These are phyloP conservation scores for Halyomorpha halys DNA, from an alignment of 1,140 invertebrate genomes.

Conservation along the genomic window DNA sequence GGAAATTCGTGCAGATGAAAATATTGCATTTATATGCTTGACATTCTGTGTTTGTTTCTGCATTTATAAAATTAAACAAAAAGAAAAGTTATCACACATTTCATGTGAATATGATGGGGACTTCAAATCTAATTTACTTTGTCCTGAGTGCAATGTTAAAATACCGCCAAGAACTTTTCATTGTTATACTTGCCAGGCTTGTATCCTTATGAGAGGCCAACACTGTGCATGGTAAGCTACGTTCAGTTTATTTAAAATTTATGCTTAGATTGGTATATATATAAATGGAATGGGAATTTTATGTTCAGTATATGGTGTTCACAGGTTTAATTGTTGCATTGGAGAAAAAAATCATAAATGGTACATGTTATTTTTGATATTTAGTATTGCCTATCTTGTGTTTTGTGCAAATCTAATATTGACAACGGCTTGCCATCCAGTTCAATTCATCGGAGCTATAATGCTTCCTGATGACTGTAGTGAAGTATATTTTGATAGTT, in stretches of 20 bases:
- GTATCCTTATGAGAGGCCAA: constrained; percentile 38
- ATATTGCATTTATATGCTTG: constrained; percentile 48
- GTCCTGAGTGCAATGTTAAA: constrained; percentile 31
- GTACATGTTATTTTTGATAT: constrained; percentile 48
- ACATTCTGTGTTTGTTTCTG: constrained; percentile 44
- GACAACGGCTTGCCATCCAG: constrained; percentile 59
- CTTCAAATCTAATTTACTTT: constrained; percentile 32
- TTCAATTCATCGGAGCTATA: constrained; percentile 47
- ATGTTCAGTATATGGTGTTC: constrained; percentile 31
- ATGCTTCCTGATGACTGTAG: constrained; percentile 59
- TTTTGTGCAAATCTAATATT: constrained; percentile 58
- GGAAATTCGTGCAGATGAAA: constrained; percentile 56
- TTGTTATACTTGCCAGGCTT: constrained; percentile 38
- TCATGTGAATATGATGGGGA: constrained; percentile 35
- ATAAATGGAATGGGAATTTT: too few relatives aligned
- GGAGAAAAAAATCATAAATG: constrained; percentile 50
- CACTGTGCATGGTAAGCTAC: constrained; percentile 42
- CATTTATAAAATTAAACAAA: constrained; percentile 45
- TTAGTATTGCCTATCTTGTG: constrained; percentile 47
- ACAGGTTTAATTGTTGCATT: constrained; percentile 61
- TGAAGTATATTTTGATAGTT: constrained; percentile 37
- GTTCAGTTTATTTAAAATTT: constrained; percentile 10
- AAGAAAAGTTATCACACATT: constrained; percentile 36
- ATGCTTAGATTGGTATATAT: constrained; percentile 35
- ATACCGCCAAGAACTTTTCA: constrained; percentile 33